Evolutionary conservation across 2,888 invertebrate genomes (phyloP).

Genomic region (Byasa hedistus): DNA sequence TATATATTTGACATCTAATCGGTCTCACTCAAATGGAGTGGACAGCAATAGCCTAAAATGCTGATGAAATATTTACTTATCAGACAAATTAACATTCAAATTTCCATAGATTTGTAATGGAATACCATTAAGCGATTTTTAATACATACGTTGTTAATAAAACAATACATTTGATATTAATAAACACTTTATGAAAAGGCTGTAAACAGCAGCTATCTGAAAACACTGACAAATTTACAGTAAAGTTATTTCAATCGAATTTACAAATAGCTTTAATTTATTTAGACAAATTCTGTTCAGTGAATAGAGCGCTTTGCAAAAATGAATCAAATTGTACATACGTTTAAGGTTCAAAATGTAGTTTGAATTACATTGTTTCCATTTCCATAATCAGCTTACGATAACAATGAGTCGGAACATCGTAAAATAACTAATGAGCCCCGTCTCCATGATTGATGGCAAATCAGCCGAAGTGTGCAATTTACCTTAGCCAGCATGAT

Average conservation of each 20-base stretch:
- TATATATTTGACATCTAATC: too few relatives aligned
- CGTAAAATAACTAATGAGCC: conserved; percentile 52
- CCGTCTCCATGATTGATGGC: conserved; percentile 45
- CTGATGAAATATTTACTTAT: too few relatives aligned
- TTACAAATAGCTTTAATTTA: not conserved
- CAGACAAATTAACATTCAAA: too few relatives aligned
- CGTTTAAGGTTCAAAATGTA: conserved; percentile 11
- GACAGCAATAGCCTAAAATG: too few relatives aligned
- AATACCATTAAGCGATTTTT: too few relatives aligned
- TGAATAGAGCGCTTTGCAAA: not conserved
- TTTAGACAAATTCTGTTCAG: too few relatives aligned
- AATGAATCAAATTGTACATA: not conserved
- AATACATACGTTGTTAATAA: not conserved
- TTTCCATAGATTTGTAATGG: too few relatives aligned
- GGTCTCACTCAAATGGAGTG: too few relatives aligned
- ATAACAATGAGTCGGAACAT: conserved; percentile 28
- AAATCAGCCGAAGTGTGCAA: conserved; percentile 39
- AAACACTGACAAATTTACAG: too few relatives aligned
- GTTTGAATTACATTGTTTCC: conserved; percentile 10
- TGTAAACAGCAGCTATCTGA: too few relatives aligned
- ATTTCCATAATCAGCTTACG: conserved; percentile 30
- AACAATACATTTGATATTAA: too few relatives aligned
- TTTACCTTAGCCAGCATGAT: conserved; percentile 39
- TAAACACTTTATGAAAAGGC: too few relatives aligned
- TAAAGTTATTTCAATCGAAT: not conserved